These are phyloP conservation scores for Leptopilina clavipes DNA, from an alignment of 1,140 invertebrate genomes.

Conservation along the genomic window DNA sequence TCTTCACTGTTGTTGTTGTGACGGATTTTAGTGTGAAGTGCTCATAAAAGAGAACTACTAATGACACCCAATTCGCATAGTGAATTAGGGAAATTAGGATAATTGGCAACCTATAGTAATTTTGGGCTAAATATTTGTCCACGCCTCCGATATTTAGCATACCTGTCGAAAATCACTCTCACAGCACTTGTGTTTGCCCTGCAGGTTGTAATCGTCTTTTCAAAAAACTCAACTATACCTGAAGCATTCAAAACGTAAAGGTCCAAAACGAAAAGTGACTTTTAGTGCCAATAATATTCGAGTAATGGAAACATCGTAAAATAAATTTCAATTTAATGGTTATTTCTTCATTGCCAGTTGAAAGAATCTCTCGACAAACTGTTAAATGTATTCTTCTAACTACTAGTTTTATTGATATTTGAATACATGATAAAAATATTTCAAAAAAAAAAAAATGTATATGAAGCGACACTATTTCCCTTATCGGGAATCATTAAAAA, in stretches of 20 bases:
- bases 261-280: neutral
- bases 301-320: neutral
- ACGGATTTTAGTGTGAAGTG: slow-evolving; percentile 56
- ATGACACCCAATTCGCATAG: slow-evolving; percentile 68
- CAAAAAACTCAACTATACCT: neutral
- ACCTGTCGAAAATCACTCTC: slow-evolving; percentile 13
- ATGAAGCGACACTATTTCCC: too few species aligned
- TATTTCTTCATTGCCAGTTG: neutral
- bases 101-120: slow-evolving; percentile 58
- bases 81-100: slow-evolving; percentile 66
- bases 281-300: neutral
- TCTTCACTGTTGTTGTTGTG: slow-evolving; percentile 52
- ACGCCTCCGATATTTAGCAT: slow-evolving; percentile 42
- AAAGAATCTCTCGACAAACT: neutral
- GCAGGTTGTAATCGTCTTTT: slow-evolving; percentile 14
- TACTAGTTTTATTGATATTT: neutral
- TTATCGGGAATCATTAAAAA: too few species aligned
- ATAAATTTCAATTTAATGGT: slow-evolving; percentile 13
- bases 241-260: neutral
- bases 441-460: too few species aligned
- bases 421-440: neutral
- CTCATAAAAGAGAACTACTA: slow-evolving; percentile 65
- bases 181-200: neutral
- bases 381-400: neutral
- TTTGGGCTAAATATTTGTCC: slow-evolving; percentile 57